Evolutionary conservation across 37 sponge, comb jelly and placozoan species (phyloP), one percentile per base, ranked within the genome.

Genomic region (Corticium candelabrum): DNA sequence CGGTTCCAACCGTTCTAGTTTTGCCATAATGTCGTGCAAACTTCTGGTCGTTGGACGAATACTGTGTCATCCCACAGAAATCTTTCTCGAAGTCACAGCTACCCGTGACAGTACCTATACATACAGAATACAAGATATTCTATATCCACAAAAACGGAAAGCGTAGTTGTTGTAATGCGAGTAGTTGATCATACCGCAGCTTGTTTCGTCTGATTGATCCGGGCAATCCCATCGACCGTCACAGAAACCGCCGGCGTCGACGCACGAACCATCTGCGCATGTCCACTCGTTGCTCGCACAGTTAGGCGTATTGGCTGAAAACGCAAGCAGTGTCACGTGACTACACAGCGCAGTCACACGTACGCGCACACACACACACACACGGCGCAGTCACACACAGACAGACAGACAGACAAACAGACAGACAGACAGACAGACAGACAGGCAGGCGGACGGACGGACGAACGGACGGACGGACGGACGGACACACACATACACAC

Each of bases 41-140:
- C 11, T 50, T 50, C 62, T 50, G 15, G 31, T 80, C 74, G 69
- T 75, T 80, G 34, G 69, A 38, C 30, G 69, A 30, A 35, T 74
- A 70, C 74, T 80, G 71, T 67, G 43, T 73, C 62, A 69, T 71
- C n/a, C 81, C 81, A 40, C 83, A 82, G 37, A 70, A 81, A 2
- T 74, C 83, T 31, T 77, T 68, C 70, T 82, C 83, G 68, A 82
- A 82, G 39, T 82, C 73, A 35, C 83, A 82, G 37, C 69, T 39
- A 3, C 83, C 83, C 21, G 76, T 76, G 2, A 80, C 73, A 11
- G 71, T 15, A 62, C 69, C 81, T 40, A 80, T 50, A 50, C n/a
- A n/a, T n/a, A n/a, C n/a, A n/a, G n/a, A n/a, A n/a, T n/a, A n/a
- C n/a, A n/a, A n/a, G n/a, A n/a, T n/a, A n/a, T n/a, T n/a, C n/a